Evolutionary conservation across 2,888 invertebrate species (phyloP).

Genomic region (Sericinus montela): DNA sequence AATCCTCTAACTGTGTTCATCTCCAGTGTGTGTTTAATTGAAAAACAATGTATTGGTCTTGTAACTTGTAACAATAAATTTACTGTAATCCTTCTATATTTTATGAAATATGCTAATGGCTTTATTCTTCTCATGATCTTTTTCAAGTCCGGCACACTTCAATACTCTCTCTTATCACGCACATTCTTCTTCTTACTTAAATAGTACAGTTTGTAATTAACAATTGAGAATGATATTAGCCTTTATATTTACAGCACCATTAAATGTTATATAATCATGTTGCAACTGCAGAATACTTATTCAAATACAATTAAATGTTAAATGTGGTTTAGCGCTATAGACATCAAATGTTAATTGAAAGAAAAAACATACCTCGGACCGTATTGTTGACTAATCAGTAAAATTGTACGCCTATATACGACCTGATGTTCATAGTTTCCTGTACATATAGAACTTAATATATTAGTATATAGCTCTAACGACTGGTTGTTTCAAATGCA

Average conservation of each 20-base stretch:
- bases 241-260: neutral
- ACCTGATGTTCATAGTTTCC: conserved; percentile 9
- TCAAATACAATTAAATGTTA: conserved; percentile 5
- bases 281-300: neutral
- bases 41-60: too few relatives aligned
- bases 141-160: neutral
- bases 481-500: too few relatives aligned
- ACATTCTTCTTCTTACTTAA: conserved; percentile 6
- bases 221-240: conserved; percentile 8
- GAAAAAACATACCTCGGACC: neutral
- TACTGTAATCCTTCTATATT: too few relatives aligned
- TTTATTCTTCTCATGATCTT: too few relatives aligned
- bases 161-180: conserved; percentile 3
- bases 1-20: too few relatives aligned
- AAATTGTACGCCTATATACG: conserved; percentile 4
- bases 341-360: neutral
- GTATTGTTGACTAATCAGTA: conserved; percentile 16
- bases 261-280: neutral
- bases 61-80: too few relatives aligned
- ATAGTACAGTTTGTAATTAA: neutral
- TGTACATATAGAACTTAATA: too few relatives aligned
- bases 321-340: conserved; percentile 4
- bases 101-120: too few relatives aligned
- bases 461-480: too few relatives aligned
- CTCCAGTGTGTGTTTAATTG: too few relatives aligned